Base-by-base conservation (phyloP, 2,797 vertebrate species). In the Mus minutoides region DNA sequence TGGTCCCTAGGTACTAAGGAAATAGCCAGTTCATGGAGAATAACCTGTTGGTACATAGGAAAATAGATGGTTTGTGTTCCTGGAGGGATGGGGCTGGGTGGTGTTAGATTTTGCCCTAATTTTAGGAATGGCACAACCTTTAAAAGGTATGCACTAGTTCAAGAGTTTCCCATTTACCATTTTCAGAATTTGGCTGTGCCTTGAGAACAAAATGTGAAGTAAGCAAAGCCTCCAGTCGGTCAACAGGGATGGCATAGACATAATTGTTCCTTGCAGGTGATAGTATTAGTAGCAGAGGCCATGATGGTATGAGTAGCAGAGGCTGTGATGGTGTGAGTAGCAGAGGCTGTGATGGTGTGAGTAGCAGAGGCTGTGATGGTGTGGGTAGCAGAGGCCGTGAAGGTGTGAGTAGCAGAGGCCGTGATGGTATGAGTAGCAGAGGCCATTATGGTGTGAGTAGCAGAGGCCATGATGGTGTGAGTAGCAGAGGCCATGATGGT, bases 231-330 rank as follows among this genome's bases (percentile, higher is more conserved):
- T 34, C 26, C 0, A 29, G 43, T 71, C 0, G n/a, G 43, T 71
- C 17, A 76, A 43, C 37, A 88, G 29, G 2, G 17, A 24, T 13
- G 3, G 7, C 0, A 21, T 31, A 9, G 14, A 13, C 10, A 22
- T 26, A 17, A 21, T 12, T 1, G 0, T 26, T 1, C 37, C 64
- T 19, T n/a, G 8, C 2, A 49, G 43, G 17, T 40, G 17, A 4
- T 34, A 14, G 31, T 34, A 4, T 31, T 11, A 64, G 29, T 31
- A 29, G 29, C 29, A 31, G 29, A 64, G 29, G 26, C 29, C 4
- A n/a, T n/a, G n/a, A n/a, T n/a, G n/a, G n/a, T n/a, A n/a, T n/a
- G n/a, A n/a, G n/a, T n/a, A n/a, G n/a, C n/a, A n/a, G n/a, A n/a
- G n/a, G n/a, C n/a, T n/a, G n/a, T n/a, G n/a, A n/a, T n/a, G n/a